phyloP scores from a whole-genome alignment of 2,888 invertebrate species.

The Callinectes sapidus region DNA sequence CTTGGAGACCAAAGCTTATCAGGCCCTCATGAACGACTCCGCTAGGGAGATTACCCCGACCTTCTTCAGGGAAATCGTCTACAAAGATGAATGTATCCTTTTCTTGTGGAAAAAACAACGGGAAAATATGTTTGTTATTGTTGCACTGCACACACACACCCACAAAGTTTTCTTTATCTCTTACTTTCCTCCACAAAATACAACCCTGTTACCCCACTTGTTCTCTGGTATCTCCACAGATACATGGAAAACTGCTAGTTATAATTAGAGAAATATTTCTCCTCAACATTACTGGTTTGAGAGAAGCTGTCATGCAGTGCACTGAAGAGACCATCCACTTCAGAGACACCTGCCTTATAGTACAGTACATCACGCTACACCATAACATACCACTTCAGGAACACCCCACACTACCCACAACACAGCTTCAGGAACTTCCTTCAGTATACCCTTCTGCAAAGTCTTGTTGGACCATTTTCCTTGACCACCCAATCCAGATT shows the following conservation, averaged over 20 bases:
- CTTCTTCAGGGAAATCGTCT: constrained; percentile 85
- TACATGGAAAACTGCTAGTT: too few relatives aligned
- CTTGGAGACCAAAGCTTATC: constrained; percentile 81
- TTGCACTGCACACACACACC: background rate
- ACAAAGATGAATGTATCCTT: constrained; percentile 77
- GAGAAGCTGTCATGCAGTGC: background rate
- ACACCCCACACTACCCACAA: too few relatives aligned
- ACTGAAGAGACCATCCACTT: background rate
- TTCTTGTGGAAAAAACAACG: background rate
- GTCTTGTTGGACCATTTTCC: constrained; percentile 45
- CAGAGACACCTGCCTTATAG: background rate
- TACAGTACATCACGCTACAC: background rate
- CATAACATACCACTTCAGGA: too few relatives aligned
- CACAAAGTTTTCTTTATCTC: background rate
- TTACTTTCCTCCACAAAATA: background rate
- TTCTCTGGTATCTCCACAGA: too few relatives aligned
- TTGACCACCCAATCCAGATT: constrained; percentile 77
- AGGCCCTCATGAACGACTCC: constrained; percentile 85
- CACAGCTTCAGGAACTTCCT: background rate
- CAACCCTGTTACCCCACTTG: background rate
- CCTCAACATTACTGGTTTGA: background rate
- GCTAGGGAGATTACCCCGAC: constrained; percentile 86
- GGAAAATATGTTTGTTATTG: background rate
- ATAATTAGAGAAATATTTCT: background rate
- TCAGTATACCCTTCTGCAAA: background rate